Conservation (phyloP, 1,140 invertebrate genomes). For the Pseudoatta argentina region DNA sequence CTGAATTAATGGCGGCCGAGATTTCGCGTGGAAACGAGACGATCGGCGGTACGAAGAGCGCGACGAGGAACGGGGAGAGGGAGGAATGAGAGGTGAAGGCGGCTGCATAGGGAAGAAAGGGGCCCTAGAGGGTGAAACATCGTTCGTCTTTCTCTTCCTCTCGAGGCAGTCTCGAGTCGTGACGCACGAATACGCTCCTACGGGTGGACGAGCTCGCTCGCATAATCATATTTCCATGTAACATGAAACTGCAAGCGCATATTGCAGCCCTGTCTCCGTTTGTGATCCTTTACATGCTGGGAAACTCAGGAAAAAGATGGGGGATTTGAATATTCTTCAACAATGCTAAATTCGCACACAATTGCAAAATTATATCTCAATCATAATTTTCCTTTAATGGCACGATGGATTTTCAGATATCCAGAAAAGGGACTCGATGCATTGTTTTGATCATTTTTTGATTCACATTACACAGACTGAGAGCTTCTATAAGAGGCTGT, state of each 20-base stretch:
- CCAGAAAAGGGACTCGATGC: no score
- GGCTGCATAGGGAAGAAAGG: slow-evolving; percentile 14
- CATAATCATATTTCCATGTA: slow-evolving; percentile 61
- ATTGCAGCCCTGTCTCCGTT: background rate
- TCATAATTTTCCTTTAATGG: no score
- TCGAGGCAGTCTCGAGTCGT: slow-evolving; percentile 43
- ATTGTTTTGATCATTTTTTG: no score
- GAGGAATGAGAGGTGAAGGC: background rate
- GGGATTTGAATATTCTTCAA: background rate
- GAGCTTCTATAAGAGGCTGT: no score
- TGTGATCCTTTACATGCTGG: background rate
- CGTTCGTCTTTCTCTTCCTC: slow-evolving; percentile 23
- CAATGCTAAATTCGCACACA: background rate
- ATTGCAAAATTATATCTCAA: background rate
- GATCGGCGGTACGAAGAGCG: slow-evolving; percentile 25
- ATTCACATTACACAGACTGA: no score
- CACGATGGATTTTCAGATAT: no score
- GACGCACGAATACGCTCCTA: slow-evolving; percentile 59
- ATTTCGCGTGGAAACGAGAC: slow-evolving; percentile 79
- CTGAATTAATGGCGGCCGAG: slow-evolving; percentile 84
- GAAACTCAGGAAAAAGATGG: background rate
- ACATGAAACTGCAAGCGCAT: background rate
- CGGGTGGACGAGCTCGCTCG: slow-evolving; percentile 14
- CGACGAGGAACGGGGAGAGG: background rate
- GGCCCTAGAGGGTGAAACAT: slow-evolving; percentile 40